phyloP scores from a whole-genome alignment of 2,113 vertebrate genomes.

The Scomber colias region DNA sequence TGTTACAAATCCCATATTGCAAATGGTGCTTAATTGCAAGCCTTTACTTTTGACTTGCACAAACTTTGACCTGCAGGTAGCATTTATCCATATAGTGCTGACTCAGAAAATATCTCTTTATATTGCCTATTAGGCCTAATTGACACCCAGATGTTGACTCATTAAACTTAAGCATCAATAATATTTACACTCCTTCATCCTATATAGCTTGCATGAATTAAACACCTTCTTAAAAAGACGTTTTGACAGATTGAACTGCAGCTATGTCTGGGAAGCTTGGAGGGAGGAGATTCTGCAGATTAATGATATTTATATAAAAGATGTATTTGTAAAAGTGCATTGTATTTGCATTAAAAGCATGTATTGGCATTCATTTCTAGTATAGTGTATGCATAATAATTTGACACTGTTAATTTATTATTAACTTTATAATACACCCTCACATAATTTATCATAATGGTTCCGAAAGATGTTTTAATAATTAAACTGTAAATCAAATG shows the following conservation, averaged over 20 bases:
- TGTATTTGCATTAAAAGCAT: no score
- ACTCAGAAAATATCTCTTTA: slow-evolving; percentile 32
- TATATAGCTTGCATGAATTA: not conserved
- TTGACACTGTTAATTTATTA: not conserved
- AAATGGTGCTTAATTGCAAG: not conserved
- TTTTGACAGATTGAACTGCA: not conserved
- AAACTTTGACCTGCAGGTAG: slow-evolving; percentile 16
- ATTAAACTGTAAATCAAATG: no score
- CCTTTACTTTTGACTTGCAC: slow-evolving; percentile 1
- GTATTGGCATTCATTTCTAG: no score
- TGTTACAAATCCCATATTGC: slow-evolving; percentile 23
- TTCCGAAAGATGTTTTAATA: no score
- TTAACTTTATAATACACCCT: not conserved
- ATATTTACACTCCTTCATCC: slow-evolving; percentile 51
- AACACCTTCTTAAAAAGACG: slow-evolving; percentile 13
- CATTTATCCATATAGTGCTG: slow-evolving; percentile 33
- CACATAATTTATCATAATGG: no score
- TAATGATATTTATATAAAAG: not conserved
- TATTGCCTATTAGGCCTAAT: slow-evolving; percentile 59
- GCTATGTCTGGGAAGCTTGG: not conserved
- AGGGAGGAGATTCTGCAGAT: not conserved
- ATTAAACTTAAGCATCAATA: slow-evolving; percentile 62
- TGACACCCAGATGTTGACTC: slow-evolving; percentile 52
- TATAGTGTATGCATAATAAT: not conserved
- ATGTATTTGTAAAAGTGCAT: no score